Conservation (phyloP, 2,797 vertebrate genomes). For the Eleutherodactylus coqui region DNA sequence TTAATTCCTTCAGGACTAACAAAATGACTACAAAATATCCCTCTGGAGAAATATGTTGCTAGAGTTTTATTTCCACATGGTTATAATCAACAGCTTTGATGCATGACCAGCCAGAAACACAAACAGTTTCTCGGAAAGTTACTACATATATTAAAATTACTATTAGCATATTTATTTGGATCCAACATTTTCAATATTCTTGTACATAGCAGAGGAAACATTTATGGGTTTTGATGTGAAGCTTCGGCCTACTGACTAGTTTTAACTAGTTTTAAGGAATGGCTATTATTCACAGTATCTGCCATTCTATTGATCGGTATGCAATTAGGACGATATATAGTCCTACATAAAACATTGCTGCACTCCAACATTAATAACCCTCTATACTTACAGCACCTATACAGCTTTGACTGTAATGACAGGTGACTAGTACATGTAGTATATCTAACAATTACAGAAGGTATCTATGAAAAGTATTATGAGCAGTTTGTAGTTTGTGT, state of each 20-base stretch:
- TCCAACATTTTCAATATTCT: constrained; percentile 20
- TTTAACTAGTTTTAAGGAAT: constrained; percentile 15
- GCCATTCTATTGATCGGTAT: background rate
- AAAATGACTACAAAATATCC: constrained; percentile 31
- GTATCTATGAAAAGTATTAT: background rate
- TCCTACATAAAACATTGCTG: background rate
- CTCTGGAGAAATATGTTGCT: constrained; percentile 44
- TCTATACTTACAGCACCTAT: background rate
- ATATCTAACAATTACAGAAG: background rate
- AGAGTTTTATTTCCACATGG: constrained; percentile 30
- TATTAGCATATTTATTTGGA: constrained; percentile 43
- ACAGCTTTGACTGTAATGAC: background rate
- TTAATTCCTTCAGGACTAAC: constrained; percentile 47
- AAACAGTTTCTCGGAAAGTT: constrained; percentile 25
- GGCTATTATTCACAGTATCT: background rate
- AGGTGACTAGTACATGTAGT: background rate
- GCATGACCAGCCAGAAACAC: constrained; percentile 31
- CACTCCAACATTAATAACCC: background rate
- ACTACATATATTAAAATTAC: constrained; percentile 43
- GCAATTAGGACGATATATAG: background rate
- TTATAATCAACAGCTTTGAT: constrained; percentile 52
- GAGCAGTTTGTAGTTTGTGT: background rate
- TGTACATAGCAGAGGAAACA: constrained; percentile 5
- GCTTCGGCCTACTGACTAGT: background rate
- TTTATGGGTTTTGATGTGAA: constrained; percentile 26